A percentile compares a stretch with the other conserved stretches of the same genome.
Evolutionary conservation across 2,888 invertebrate genomes (phyloP).

Genomic region (Linyphia triangularis): DNA sequence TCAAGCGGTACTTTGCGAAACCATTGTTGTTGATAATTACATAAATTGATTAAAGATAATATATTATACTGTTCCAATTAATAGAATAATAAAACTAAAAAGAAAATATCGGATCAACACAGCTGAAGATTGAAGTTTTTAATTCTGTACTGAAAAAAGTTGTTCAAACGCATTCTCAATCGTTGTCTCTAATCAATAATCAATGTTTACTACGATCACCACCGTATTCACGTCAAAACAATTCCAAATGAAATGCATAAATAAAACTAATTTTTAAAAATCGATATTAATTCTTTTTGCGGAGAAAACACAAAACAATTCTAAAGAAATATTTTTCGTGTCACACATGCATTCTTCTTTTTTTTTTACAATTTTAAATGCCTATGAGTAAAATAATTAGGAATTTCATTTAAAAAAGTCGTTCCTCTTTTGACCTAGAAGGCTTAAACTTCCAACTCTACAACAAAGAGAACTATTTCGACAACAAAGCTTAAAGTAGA

Average conservation of each 20-base stretch:
- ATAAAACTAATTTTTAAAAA: constrained; percentile 1
- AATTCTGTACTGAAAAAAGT: neutral
- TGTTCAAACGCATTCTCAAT: neutral
- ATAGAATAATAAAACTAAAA: too few relatives aligned
- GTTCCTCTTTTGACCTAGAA: constrained; percentile 46
- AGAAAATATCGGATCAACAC: neutral
- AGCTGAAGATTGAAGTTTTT: neutral
- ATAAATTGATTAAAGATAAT: too few relatives aligned
- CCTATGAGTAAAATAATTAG: constrained; percentile 30
- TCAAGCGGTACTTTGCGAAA: too few relatives aligned
- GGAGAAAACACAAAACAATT: constrained; percentile 1
- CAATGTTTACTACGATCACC: neutral
- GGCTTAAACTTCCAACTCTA: constrained; percentile 1
- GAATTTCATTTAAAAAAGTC: neutral
- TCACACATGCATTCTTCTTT: constrained; percentile 20
- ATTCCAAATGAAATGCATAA: neutral
- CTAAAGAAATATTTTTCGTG: neutral
- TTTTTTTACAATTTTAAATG: constrained; percentile 17
- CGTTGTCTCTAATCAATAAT: neutral
- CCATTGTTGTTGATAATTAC: too few relatives aligned
- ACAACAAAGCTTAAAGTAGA: constrained; percentile 68
- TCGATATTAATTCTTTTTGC: constrained; percentile 12
- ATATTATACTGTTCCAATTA: too few relatives aligned
- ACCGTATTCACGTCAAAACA: neutral
- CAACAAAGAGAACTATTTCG: constrained; percentile 59